Evolutionary conservation across 2,888 invertebrate species (phyloP).

Genomic region (Cancer borealis): DNA sequence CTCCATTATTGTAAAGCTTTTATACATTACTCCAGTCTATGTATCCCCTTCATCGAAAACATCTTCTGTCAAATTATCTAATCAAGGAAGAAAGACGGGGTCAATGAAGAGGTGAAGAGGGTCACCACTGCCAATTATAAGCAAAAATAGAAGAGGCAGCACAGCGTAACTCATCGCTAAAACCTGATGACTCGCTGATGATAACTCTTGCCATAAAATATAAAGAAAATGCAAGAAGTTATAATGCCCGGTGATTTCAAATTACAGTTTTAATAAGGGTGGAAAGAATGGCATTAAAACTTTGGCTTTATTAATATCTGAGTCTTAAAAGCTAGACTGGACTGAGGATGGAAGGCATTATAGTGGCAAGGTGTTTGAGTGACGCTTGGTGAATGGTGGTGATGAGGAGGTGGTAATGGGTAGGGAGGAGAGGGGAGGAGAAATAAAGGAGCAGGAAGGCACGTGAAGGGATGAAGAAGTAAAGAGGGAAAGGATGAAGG

Average conservation of each 20-base stretch:
- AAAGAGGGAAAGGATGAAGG: background rate
- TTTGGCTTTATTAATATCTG: slow-evolving; percentile 10
- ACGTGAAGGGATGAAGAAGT: background rate
- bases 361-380: background rate
- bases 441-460: background rate
- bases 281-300: slow-evolving; percentile 17
- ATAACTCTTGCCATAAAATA: background rate
- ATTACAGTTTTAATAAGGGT: background rate
- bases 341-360: background rate
- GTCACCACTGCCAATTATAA: background rate
- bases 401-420: background rate
- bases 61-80: background rate
- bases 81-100: background rate
- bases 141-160: background rate
- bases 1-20: background rate
- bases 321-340: background rate
- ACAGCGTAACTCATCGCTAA: background rate
- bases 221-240: background rate
- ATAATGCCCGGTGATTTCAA: background rate
- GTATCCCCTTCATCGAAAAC: background rate
- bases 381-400: background rate
- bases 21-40: background rate
- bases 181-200: background rate
- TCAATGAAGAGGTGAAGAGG: background rate
- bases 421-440: background rate